phyloP scores from a whole-genome alignment of 2,888 invertebrate species.

The Lutraria lutraria region DNA sequence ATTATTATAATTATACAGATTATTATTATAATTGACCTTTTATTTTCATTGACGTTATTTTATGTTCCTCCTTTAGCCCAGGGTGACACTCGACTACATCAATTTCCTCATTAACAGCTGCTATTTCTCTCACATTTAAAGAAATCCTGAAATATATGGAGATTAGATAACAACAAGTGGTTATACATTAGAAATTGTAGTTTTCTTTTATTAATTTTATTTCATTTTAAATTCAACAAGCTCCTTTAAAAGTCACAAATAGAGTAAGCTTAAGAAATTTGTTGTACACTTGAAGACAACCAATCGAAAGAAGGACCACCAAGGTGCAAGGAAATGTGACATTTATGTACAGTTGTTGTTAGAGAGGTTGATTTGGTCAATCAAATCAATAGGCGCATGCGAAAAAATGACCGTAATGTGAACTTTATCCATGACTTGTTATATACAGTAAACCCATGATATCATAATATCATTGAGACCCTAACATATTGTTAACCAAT shows the following conservation, averaged over 20 bases:
- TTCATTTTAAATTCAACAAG: background rate
- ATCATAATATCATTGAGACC: no score
- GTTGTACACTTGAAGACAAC: background rate
- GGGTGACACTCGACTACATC: constrained; percentile 29
- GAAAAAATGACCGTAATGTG: no score
- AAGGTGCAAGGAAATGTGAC: no score
- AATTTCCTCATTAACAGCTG: constrained; percentile 47
- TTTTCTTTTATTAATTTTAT: background rate
- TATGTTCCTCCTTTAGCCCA: background rate
- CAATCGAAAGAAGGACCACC: no score
- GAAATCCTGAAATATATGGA: background rate
- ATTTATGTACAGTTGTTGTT: no score
- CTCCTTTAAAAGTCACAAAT: background rate
- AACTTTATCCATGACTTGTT: no score
- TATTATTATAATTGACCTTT: background rate
- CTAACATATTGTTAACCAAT: no score
- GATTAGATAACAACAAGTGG: background rate
- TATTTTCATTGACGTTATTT: background rate
- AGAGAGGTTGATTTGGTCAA: background rate
- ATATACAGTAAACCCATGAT: no score
- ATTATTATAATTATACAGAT: no score
- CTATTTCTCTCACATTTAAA: constrained; percentile 41
- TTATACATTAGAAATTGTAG: background rate
- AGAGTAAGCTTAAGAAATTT: background rate
- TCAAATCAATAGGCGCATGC: no score